These are phyloP conservation scores for Lycodopsis pacificus DNA, from an alignment of 2,797 vertebrate species.

Conservation along the genomic window DNA sequence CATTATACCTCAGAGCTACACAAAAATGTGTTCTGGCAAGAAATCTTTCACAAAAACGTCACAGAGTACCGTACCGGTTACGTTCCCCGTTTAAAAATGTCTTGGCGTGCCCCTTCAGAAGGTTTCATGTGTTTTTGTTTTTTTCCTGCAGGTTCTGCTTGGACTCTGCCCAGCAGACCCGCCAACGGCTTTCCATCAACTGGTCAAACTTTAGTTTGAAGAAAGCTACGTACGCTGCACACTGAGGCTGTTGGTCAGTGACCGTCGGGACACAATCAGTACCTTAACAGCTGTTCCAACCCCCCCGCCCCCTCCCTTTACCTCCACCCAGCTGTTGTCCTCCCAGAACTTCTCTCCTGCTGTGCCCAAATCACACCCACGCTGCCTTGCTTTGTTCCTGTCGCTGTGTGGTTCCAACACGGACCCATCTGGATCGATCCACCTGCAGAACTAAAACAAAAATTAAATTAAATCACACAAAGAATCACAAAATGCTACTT, in stretches of 20 bases:
- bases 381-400: slow-evolving; percentile 92
- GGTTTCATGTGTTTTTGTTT: not conserved
- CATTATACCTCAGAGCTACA: not conserved
- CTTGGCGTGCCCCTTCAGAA: not conserved
- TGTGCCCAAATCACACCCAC: slow-evolving; percentile 87
- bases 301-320: slow-evolving; percentile 28
- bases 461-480: slow-evolving; percentile 71
- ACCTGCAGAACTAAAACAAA: slow-evolving; percentile 83
- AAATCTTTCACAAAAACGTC: not conserved
- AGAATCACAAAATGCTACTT: slow-evolving; percentile 85
- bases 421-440: slow-evolving; percentile 85
- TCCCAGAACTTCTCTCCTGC: slow-evolving; percentile 79
- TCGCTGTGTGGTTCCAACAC: slow-evolving; percentile 86
- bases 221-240: slow-evolving; percentile 96
- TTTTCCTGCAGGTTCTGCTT: slow-evolving; percentile 91
- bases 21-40: not conserved
- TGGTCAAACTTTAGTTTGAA: slow-evolving; percentile 99
- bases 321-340: slow-evolving; percentile 78
- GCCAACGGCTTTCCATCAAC: slow-evolving; percentile 98
- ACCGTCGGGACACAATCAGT: slow-evolving; percentile 83
- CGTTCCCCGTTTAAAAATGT: not conserved
- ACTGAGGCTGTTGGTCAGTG: slow-evolving; percentile 84
- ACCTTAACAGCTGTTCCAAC: slow-evolving; percentile 64
- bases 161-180: slow-evolving; percentile 97
- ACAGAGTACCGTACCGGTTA: not conserved